Percentiles rank a stretch among this genome's conserved stretches.
Conservation (phyloP, 2,113 vertebrate species). For the Oryzias melastigma region DNA sequence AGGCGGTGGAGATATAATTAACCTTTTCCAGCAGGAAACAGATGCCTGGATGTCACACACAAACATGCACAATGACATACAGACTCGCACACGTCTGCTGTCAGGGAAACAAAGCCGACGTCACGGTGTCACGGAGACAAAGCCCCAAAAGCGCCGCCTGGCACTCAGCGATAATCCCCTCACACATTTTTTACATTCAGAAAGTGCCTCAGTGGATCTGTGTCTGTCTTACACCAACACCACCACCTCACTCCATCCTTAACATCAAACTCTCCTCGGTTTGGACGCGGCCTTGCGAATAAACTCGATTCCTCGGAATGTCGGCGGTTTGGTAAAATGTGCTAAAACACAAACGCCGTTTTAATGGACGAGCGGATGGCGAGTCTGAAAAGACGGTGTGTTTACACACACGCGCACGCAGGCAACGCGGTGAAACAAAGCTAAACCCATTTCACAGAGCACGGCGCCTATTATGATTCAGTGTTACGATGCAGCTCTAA, state of each 20-base stretch:
- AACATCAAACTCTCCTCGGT: constrained; percentile 1
- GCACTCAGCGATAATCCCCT: constrained; percentile 76
- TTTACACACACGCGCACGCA: constrained; percentile 43
- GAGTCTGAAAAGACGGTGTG: constrained; percentile 51
- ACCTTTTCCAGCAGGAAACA: constrained; percentile 82
- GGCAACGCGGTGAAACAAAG: constrained; percentile 57
- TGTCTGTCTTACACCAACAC: constrained; percentile 16
- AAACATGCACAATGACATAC: constrained; percentile 35
- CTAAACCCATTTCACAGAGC: constrained; percentile 67
- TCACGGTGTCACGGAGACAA: constrained; percentile 76
- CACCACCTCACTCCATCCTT: background rate
- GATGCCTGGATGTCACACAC: constrained; percentile 68
- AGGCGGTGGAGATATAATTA: constrained; percentile 78
- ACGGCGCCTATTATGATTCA: constrained; percentile 69
- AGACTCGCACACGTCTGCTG: constrained; percentile 46
- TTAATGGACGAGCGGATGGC: constrained; percentile 46
- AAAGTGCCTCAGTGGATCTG: constrained; percentile 37
- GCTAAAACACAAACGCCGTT: constrained; percentile 45
- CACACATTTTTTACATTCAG: constrained; percentile 70
- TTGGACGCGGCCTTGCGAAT: background rate
- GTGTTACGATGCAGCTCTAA: constrained; percentile 58
- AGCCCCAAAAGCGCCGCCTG: constrained; percentile 69
- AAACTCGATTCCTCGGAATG: constrained; percentile 5
- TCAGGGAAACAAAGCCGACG: constrained; percentile 72
- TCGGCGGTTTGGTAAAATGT: constrained; percentile 47